Evolutionary conservation across 1,140 invertebrate species (phyloP), one percentile per base, ranked within the genome.

Genomic region (Cydia amplana): DNA sequence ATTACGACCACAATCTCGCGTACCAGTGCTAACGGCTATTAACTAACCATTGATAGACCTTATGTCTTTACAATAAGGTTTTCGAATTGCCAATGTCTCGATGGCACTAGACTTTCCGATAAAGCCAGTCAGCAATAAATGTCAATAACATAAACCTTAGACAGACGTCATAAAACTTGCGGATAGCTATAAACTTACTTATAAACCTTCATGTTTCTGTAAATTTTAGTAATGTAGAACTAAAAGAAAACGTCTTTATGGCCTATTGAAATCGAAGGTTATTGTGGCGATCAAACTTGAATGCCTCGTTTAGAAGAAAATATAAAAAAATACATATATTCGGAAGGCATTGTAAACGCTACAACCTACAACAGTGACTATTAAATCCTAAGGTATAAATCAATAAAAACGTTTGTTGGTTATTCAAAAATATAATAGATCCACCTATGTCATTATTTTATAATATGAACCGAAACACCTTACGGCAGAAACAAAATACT

Each of bases 331-430:
- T 2, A n/a, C n/a, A n/a, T 60, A 23, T 60, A 60, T 60, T 20
- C 10, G 12, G 16, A 60, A 10, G 55, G 16, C n/a, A 51, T 60
- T 60, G 18, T 60, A 23, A 60, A 23, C 55, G 55, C 20, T 60
- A 20, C n/a, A n/a, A 60, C 55, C 20, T 60, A 20, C n/a, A n/a
- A 60, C 55, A 23, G 55, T 23, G 6, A 23, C 18, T 60, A 23
- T 23, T 60, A 23, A 60, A 12, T 20, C 55, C 20, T 23, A 23
- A 20, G 12, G 55, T 23, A 60, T 60, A 60, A 60, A 60, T 60
- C 55, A 60, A 60, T 60, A 60, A 60, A 60, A 60, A n/a, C 55
- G 65, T 43, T 43, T 70, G 65, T 70, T 70, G 72, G 72, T 73
- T 73, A 16, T 73, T 36, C 28, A 32, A 36, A 46, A 60, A 70